Percentiles rank a stretch among this genome's conserved stretches.
Evolutionary conservation across 2,888 invertebrate species (phyloP).

Genomic region (Oscheius sp.): DNA sequence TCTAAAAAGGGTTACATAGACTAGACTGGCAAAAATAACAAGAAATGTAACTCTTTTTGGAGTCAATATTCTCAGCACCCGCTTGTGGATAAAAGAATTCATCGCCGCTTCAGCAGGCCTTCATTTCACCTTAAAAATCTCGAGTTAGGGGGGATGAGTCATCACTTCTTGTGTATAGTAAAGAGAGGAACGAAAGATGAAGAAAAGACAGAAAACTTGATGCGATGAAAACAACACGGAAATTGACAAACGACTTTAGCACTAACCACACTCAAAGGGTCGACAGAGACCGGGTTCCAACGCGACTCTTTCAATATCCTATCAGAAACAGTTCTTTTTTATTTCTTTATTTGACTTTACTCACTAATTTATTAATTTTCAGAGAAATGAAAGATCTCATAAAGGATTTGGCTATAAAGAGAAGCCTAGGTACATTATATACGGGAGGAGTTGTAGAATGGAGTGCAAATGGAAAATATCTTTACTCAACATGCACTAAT

Average conservation of each 20-base stretch:
- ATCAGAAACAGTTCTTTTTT: too few relatives aligned
- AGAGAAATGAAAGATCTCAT: slow-evolving; percentile 37
- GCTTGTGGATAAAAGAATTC: neutral
- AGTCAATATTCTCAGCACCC: slow-evolving; percentile 8
- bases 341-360: neutral
- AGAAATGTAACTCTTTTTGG: slow-evolving; percentile 7
- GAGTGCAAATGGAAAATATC: slow-evolving; percentile 53
- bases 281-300: too few relatives aligned
- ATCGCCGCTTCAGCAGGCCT: neutral
- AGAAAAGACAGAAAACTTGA: neutral
- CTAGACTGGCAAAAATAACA: slow-evolving; percentile 2
- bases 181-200: neutral
- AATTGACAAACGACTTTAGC: neutral
- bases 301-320: too few relatives aligned
- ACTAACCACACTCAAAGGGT: neutral
- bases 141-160: neutral
- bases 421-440: slow-evolving; percentile 47
- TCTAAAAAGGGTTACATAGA: slow-evolving; percentile 16
- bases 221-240: neutral
- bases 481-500: slow-evolving; percentile 64
- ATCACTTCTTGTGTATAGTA: too few relatives aligned
- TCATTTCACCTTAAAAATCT: neutral
- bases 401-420: slow-evolving; percentile 38
- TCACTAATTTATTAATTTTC: neutral
- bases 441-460: slow-evolving; percentile 64